Evolutionary conservation across 2,888 invertebrate species (phyloP), one percentile per base, ranked within the genome.

Genomic region (Scaeva pyrastri): DNA sequence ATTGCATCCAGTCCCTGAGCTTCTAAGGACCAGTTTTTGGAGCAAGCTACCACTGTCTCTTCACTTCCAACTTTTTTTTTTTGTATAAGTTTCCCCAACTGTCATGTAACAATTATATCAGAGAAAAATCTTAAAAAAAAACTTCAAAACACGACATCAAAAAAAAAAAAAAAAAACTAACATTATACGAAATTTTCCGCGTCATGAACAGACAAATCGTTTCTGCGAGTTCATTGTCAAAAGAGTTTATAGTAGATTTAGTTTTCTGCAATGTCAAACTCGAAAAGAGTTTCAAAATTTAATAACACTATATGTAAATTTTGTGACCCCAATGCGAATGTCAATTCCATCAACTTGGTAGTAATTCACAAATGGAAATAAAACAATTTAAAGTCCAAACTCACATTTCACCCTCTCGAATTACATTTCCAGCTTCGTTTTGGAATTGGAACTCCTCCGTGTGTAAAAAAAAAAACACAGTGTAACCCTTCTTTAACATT

Each of bases 221-320:
- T 81, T 70, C 76, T 48, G 55, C 72, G 52, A 76, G 64, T 84
- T 75, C 74, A 75, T 64, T 70, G 71, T 60, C 66, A 45, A 19
- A 55, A 76, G 66, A 60, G 52, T 52, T 56, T 60, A 36, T 14
- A 48, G 2, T 31, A 64, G 19, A 58, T 70, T 73, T 26, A 56
- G 11, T 21, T 21, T 56, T 43, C n/a, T 39, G 39, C 43, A 4
- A 12, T 31, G 39, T 31, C 64, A 66, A 31, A 66, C 36, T 39
- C 58, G 19, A 16, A 12, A 43, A 26, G 23, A 64, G 12, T 21
- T 55, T 70, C 10, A 31, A 58, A 58, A 36, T 52, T 71, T 52
- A 64, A 75, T 76, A 73, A 60, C 50, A 62, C 68, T 73, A 85
- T 73, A 85, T 85, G 66, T 70, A 85, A 80, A 85, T 85, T n/a